A percentile compares a stretch with the other conserved stretches of the same genome.
phyloP scores from a whole-genome alignment of 2,888 invertebrate species.

The Lochmaea capreae region DNA sequence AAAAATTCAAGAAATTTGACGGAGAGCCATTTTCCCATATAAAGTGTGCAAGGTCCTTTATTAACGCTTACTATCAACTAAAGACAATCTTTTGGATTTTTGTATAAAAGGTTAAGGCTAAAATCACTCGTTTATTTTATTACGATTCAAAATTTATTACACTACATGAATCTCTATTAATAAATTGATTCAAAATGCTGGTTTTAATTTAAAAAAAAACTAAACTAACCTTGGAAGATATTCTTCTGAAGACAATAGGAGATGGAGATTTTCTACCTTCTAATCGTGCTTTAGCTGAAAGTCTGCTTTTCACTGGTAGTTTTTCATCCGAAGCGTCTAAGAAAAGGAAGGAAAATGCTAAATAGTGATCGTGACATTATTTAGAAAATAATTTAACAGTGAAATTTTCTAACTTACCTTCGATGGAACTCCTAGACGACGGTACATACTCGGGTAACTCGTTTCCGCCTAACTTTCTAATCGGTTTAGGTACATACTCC shows the following conservation, averaged over 20 bases:
- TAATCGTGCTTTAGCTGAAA: constrained; percentile 40
- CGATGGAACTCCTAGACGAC: constrained; percentile 44
- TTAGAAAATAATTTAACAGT: too few relatives aligned
- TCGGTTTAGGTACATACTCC: constrained; percentile 57
- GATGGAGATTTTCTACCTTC: constrained; percentile 66
- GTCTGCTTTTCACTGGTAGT: constrained; percentile 12
- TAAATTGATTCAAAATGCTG: neutral
- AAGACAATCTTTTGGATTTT: too few relatives aligned
- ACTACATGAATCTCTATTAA: too few relatives aligned
- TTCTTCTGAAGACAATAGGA: constrained; percentile 70
- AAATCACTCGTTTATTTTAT: too few relatives aligned
- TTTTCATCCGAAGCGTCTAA: constrained; percentile 14
- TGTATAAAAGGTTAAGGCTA: too few relatives aligned
- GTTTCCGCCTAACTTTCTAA: constrained; percentile 45
- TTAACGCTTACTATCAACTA: too few relatives aligned
- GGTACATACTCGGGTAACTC: constrained; percentile 51
- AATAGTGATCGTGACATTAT: neutral
- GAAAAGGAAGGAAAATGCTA: neutral
- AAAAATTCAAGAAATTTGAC: too few relatives aligned
- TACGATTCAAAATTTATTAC: too few relatives aligned
- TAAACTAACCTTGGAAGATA: constrained; percentile 41
- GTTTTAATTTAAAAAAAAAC: neutral
- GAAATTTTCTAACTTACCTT: constrained; percentile 30
- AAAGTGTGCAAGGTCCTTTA: too few relatives aligned
- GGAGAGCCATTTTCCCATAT: too few relatives aligned